Evolutionary conservation across 1,140 invertebrate genomes (phyloP).

Genomic region (Bombus difficillimus): DNA sequence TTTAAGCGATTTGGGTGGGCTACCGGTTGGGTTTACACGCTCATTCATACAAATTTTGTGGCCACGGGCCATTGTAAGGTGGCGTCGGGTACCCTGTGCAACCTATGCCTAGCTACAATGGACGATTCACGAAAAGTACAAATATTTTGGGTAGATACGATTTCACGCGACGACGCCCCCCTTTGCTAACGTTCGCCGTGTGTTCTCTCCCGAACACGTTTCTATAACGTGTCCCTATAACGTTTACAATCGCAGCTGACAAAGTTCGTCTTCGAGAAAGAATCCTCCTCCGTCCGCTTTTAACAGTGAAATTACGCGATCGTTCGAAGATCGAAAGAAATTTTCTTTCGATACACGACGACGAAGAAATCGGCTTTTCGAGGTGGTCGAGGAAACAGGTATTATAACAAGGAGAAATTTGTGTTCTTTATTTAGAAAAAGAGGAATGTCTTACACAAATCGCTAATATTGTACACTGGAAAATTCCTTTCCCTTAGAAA

Average conservation of each 20-base stretch:
- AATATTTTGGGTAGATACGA: slow-evolving; percentile 70
- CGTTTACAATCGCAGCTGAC: slow-evolving; percentile 47
- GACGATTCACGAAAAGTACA: slow-evolving; percentile 66
- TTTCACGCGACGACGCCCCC: slow-evolving; percentile 69
- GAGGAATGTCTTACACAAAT: too few species aligned
- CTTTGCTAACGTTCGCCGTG: slow-evolving; percentile 9
- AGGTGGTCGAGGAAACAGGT: not conserved
- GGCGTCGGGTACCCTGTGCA: slow-evolving; percentile 28
- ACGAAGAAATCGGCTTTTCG: not conserved
- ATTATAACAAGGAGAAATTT: not conserved
- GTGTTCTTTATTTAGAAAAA: too few species aligned
- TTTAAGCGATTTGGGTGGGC: slow-evolving; percentile 72
- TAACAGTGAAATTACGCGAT: slow-evolving; percentile 32
- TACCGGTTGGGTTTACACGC: slow-evolving; percentile 27
- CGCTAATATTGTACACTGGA: too few species aligned
- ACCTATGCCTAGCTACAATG: slow-evolving; percentile 53
- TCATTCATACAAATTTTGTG: slow-evolving; percentile 65
- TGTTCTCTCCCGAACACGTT: slow-evolving; percentile 9
- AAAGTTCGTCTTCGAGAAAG: slow-evolving; percentile 17
- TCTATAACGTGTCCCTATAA: not conserved
- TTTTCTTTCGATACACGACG: not conserved
- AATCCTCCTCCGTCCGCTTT: not conserved
- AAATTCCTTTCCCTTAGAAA: too few species aligned
- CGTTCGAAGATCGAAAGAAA: not conserved
- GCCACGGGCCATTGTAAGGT: slow-evolving; percentile 58